Evolutionary conservation across 2,888 invertebrate species (phyloP), one percentile per base, ranked within the genome.

Genomic region (Coremacera marginata): DNA sequence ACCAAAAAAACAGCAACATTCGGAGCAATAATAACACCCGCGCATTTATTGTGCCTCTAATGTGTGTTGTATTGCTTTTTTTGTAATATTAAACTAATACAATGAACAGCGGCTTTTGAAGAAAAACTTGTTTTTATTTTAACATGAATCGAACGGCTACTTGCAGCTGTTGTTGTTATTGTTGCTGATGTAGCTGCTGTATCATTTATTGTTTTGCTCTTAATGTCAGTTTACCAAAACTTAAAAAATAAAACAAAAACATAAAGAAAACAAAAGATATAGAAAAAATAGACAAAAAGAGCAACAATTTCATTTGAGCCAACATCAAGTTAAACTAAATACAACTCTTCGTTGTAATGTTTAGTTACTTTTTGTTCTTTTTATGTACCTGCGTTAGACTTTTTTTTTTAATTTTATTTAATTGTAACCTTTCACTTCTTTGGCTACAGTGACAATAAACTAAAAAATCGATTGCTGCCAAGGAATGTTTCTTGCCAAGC

Each of bases 341-440:
- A 44, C 44, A 44, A 44, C n/a, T 55, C 19, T 34, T 55, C 22
- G 49, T 14, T 34, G 57, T 31, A 22, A 31, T 3, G 25, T 68
- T 44, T 8, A 49, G 22, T 11, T 44, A 7, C 11, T 68, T 8
- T 16, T 68, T 19, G 70, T 70, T 52, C 25, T 27, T 16, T 60
- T 25, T 16, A 8, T 62, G 37, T 5, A 22, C 9, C 5, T 25
- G 22, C 9, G 7, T 19, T 22, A 2, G 9, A 49, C 0, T 7
- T 16, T n/a, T 9, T 72, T 27, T 34, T 31, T 44, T 52, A 65
- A 34, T 63, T 62, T 52, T 52, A 67, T 55, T 67, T 74, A 74
- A 74, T 67, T 65, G 65, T 74, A 74, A 74, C 52, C 74, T 67
- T 74, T 74, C 74, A 74, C 74, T 74, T 67, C 74, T 67, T 49